A percentile compares a stretch with the other conserved stretches of the same genome.
Evolutionary conservation across 1,140 invertebrate genomes (phyloP).

Genomic region (Globodera rostochiensis): DNA sequence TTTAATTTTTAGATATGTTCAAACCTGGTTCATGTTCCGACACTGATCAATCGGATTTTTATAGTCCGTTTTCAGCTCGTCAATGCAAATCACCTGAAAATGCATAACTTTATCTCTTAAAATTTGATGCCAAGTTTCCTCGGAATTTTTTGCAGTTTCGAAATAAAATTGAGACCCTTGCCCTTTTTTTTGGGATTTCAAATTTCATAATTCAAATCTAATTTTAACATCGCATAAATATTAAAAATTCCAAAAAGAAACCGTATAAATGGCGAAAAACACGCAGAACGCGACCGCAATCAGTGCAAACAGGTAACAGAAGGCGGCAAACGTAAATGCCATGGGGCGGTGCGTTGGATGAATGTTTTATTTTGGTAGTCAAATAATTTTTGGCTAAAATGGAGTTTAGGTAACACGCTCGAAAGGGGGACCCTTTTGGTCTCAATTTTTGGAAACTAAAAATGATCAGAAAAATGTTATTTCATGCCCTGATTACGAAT

Average conservation of each 20-base stretch:
- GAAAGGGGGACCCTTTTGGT: too few species aligned
- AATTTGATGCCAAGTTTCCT: too few species aligned
- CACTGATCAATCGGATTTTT: slow-evolving; percentile 99
- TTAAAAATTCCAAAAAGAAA: slow-evolving; percentile 70
- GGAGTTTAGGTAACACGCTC: too few species aligned
- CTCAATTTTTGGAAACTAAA: too few species aligned
- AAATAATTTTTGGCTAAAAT: too few species aligned
- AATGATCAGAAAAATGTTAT: too few species aligned
- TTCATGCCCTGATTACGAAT: too few species aligned
- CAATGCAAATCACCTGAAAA: slow-evolving; percentile 90
- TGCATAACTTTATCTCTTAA: background rate
- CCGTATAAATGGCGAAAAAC: slow-evolving; percentile 98
- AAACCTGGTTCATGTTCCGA: slow-evolving; percentile 83
- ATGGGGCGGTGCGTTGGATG: slow-evolving; percentile 70
- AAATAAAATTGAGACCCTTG: too few species aligned
- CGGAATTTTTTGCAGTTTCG: too few species aligned
- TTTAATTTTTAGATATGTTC: slow-evolving; percentile 71
- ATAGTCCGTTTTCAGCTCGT: slow-evolving; percentile 98
- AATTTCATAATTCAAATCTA: slow-evolving; percentile 26
- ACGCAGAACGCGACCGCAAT: slow-evolving; percentile 96
- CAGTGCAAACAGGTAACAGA: slow-evolving; percentile 92
- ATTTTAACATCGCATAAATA: background rate
- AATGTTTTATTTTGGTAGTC: too few species aligned
- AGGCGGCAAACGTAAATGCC: slow-evolving; percentile 94
- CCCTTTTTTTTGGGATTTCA: too few species aligned